A percentile compares a stretch with the other conserved stretches of the same genome.
Evolutionary conservation across 1,140 invertebrate species (phyloP).

Genomic region (Meloidogyne chitwoodi): DNA sequence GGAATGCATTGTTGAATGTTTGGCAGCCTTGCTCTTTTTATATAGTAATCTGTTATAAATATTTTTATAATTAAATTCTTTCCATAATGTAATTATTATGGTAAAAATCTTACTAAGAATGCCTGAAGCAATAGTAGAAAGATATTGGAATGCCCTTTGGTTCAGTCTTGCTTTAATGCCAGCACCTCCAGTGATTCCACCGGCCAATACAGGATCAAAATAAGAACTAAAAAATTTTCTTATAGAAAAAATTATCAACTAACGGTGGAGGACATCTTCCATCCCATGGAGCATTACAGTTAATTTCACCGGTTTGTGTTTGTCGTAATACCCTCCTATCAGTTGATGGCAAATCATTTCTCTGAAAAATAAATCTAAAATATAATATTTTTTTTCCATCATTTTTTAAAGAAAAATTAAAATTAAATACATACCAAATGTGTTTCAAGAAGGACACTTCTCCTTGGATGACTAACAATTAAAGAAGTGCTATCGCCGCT

Average conservation of each 20-base stretch:
- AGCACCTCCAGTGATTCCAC: constrained; percentile 45
- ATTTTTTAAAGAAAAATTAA: too few relatives aligned
- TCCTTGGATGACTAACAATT: background rate
- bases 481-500: background rate
- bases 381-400: too few relatives aligned
- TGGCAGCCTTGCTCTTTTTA: constrained; percentile 48
- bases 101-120: constrained; percentile 47
- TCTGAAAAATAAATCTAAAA: background rate
- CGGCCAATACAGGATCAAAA: constrained; percentile 48
- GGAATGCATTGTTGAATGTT: constrained; percentile 54
- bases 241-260: background rate
- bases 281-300: background rate
- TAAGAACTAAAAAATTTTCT: constrained; percentile 24
- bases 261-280: background rate
- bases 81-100: background rate
- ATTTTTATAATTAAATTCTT: background rate
- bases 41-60: constrained; percentile 1
- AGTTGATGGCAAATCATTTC: background rate
- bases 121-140: constrained; percentile 40
- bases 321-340: constrained; percentile 3
- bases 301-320: background rate
- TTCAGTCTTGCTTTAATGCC: constrained; percentile 57
- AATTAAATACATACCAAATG: background rate
- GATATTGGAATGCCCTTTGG: constrained; percentile 53
- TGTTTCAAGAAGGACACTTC: background rate